phyloP scores from a whole-genome alignment of 2,888 invertebrate species.

The Augochlorella aurata region DNA sequence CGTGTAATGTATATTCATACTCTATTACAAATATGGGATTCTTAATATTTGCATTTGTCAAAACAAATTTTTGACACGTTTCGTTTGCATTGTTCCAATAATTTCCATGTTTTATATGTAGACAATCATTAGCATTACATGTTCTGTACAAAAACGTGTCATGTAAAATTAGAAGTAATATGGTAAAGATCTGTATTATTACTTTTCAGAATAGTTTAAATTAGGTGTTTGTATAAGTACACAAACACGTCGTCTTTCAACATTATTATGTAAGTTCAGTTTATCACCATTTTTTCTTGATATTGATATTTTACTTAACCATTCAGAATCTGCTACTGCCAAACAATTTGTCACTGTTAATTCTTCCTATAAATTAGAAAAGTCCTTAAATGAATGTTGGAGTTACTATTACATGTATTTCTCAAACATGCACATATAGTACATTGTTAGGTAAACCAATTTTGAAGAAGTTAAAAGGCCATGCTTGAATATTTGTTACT shows the following conservation, averaged over 20 bases:
- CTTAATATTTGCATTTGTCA: conserved; percentile 18
- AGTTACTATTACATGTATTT: not conserved
- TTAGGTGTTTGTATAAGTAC: conserved; percentile 45
- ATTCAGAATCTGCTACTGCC: conserved; percentile 54
- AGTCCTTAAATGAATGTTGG: not conserved
- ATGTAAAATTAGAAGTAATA: conserved; percentile 11
- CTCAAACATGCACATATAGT: conserved; percentile 4
- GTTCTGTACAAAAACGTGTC: conserved; percentile 17
- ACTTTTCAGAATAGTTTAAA: conserved; percentile 24
- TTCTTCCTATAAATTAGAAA: conserved; percentile 47
- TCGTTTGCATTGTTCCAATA: conserved; percentile 14
- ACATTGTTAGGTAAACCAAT: conserved; percentile 44
- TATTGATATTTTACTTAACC: conserved; percentile 32
- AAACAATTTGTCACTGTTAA: conserved; percentile 62
- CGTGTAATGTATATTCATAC: conserved; percentile 39
- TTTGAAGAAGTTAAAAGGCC: conserved; percentile 60
- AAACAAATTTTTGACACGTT: conserved; percentile 29
- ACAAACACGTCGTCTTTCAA: conserved; percentile 44
- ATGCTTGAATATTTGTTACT: conserved; percentile 46
- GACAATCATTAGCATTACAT: conserved; percentile 22
- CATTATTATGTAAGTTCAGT: not conserved
- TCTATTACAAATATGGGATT: conserved; percentile 55
- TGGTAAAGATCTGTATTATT: conserved; percentile 19
- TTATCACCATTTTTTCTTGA: not conserved
- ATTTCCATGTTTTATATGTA: conserved; percentile 30